These are phyloP conservation scores for Galeopsomyia nigrocyanea DNA, from an alignment of 2,888 invertebrate genomes.

Conservation along the genomic window DNA sequence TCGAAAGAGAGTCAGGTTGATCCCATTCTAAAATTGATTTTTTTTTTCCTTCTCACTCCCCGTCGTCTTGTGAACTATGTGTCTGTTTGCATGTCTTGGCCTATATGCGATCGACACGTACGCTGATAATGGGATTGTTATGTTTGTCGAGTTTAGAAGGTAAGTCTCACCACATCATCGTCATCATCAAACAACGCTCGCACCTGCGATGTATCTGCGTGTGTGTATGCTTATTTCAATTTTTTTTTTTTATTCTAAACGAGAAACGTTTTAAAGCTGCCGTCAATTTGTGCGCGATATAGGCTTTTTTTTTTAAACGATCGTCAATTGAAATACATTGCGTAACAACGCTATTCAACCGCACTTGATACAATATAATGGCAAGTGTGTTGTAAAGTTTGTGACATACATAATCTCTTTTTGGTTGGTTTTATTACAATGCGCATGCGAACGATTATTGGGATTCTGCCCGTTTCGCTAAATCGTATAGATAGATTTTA, in stretches of 20 bases:
- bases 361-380: neutral
- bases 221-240: no score
- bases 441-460: no score
- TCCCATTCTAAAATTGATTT: constrained; percentile 24
- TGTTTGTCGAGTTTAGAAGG: constrained; percentile 42
- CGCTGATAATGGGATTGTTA: constrained; percentile 28
- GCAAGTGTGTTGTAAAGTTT: neutral
- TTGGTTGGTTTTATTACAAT: no score
- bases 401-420: no score
- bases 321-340: constrained; percentile 1
- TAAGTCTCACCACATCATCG: constrained; percentile 23
- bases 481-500: no score
- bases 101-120: constrained; percentile 30
- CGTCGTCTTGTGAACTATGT: constrained; percentile 30
- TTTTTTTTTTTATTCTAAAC: no score
- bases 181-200: no score
- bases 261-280: no score
- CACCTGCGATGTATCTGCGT: no score
- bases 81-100: constrained; percentile 47
- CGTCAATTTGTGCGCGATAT: no score
- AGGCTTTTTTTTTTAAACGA: constrained; percentile 2
- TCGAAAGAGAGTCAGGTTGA: neutral
- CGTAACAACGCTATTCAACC: neutral
- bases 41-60: constrained; percentile 14
- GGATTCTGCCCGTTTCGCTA: no score